A percentile compares a stretch with the other conserved stretches of the same genome.
Conservation (phyloP, 2,113 vertebrate genomes). For the Gobiocypris rarus region DNA sequence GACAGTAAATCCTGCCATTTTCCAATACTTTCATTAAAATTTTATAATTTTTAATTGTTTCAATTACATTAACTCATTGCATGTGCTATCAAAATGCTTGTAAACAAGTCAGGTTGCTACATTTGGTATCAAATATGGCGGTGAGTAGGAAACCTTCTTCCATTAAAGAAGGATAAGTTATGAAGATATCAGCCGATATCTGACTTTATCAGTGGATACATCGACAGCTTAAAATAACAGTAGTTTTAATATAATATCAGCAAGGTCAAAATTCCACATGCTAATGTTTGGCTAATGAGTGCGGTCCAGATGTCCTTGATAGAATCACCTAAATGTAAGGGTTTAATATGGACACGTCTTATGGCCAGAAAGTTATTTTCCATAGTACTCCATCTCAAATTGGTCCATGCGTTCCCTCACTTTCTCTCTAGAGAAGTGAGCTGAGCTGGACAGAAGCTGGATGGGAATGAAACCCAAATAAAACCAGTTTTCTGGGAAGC, state of each 20-base stretch:
- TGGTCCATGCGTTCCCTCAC: background rate
- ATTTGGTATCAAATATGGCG: background rate
- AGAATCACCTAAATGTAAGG: constrained; percentile 7
- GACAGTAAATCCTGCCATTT: background rate
- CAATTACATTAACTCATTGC: background rate
- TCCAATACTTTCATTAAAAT: background rate
- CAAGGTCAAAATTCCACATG: constrained; percentile 11
- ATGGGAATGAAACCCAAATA: constrained; percentile 66
- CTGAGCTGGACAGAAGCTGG: constrained; percentile 41
- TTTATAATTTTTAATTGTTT: background rate
- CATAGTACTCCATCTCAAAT: background rate
- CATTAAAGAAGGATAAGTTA: background rate
- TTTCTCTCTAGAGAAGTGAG: constrained; percentile 33
- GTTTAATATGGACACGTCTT: background rate
- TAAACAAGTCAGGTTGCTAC: background rate
- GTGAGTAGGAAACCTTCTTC: background rate
- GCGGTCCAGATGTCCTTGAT: constrained; percentile 13
- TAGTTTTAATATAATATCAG: constrained; percentile 4
- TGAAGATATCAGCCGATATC: background rate
- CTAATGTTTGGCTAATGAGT: background rate
- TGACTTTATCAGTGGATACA: constrained; percentile 19
- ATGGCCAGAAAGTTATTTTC: background rate
- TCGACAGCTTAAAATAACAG: constrained; percentile 1
- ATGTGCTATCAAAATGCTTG: background rate
- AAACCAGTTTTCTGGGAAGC: constrained; percentile 71